These are phyloP conservation scores for Calyptommatus sinebrachiatus DNA, from an alignment of 2,113 vertebrate species.

Conservation along the genomic window DNA sequence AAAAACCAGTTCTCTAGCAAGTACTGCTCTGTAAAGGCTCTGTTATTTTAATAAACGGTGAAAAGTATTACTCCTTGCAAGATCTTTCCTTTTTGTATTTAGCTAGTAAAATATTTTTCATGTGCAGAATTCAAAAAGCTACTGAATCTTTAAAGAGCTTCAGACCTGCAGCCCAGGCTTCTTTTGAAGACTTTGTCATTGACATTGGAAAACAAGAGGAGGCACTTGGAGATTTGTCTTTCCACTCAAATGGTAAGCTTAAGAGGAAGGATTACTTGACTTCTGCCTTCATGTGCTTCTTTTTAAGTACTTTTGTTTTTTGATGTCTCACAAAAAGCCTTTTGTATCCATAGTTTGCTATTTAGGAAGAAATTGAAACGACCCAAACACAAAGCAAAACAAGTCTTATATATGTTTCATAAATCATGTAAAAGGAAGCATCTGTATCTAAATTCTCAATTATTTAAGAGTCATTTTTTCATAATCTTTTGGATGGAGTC, in stretches of 20 bases:
- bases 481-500: neutral
- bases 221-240: conserved; percentile 84
- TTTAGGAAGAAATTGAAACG: neutral
- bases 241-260: conserved; percentile 81
- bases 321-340: neutral
- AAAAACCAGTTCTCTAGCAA: neutral
- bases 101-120: neutral
- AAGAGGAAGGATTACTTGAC: fast-evolving
- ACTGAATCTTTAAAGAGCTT: conserved; percentile 92
- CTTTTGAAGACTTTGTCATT: conserved; percentile 90
- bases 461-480: too few species aligned
- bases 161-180: conserved; percentile 83
- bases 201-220: conserved; percentile 85
- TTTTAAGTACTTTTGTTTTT: neutral
- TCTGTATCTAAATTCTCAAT: too few species aligned
- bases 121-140: conserved; percentile 90
- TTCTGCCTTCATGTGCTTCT: neutral
- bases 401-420: too few species aligned
- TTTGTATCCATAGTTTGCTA: neutral
- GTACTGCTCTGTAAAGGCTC: neutral
- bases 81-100: neutral
- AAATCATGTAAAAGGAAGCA: too few species aligned
- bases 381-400: too few species aligned
- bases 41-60: neutral
- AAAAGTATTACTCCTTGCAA: neutral